phyloP scores from a whole-genome alignment of 2,797 vertebrate species.

The Acanthornis magna region DNA sequence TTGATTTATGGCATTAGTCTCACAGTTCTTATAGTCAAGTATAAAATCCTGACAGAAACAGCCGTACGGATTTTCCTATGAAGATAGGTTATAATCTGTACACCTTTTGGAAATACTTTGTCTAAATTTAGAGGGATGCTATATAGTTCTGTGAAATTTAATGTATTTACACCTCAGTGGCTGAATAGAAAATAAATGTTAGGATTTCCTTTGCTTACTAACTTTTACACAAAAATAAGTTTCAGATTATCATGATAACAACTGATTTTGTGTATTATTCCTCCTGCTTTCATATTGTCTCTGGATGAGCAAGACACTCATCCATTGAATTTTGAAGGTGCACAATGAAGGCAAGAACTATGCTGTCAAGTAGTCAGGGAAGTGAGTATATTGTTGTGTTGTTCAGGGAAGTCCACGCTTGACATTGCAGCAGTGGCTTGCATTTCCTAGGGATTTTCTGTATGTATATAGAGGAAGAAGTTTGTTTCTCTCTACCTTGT shows the following conservation, averaged over 20 bases:
- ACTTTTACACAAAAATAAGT: not conserved
- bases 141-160: not conserved
- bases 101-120: not conserved
- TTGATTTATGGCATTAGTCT: not conserved
- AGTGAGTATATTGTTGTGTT: not conserved
- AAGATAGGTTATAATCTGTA: not conserved
- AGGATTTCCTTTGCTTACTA: not conserved
- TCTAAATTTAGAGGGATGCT: not conserved
- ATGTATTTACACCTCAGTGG: not conserved
- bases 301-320: not conserved
- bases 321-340: not conserved
- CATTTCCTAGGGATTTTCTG: not conserved
- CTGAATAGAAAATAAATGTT: not conserved
- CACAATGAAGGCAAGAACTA: not conserved
- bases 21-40: not conserved
- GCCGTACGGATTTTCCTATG: not conserved
- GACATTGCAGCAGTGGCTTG: not conserved
- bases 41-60: not conserved
- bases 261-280: not conserved
- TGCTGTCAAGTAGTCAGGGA: not conserved
- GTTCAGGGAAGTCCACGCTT: not conserved
- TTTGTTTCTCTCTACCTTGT: not conserved
- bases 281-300: fast-evolving
- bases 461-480: not conserved
- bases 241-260: not conserved